A percentile compares a stretch with the other conserved stretches of the same genome.
These are phyloP conservation scores for Lasioglossum figueresi DNA, from an alignment of 2,888 invertebrate species.

Conservation along the genomic window DNA sequence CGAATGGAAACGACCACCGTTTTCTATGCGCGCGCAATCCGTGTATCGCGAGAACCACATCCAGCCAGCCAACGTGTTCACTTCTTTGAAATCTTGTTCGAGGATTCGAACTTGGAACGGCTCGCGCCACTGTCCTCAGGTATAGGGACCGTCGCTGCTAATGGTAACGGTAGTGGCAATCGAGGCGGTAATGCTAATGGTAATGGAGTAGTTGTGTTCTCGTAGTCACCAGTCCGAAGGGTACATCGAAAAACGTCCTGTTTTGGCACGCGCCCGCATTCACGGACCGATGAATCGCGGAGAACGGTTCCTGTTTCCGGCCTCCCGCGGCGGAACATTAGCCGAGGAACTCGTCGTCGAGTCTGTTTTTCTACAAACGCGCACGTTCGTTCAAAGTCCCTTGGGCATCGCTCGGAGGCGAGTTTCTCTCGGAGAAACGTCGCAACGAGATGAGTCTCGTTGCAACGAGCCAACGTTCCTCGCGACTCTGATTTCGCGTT, in stretches of 20 bases:
- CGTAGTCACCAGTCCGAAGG: conserved; percentile 39
- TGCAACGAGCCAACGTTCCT: too few relatives aligned
- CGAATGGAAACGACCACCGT: background rate
- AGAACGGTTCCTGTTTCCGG: conserved; percentile 70
- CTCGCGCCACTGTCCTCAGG: conserved; percentile 25
- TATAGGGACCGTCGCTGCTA: conserved; percentile 33
- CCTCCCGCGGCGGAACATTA: conserved; percentile 66
- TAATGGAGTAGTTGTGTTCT: conserved; percentile 80
- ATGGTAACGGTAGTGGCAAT: conserved; percentile 51
- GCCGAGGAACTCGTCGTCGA: conserved; percentile 14
- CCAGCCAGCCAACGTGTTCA: background rate
- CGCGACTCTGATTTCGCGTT: background rate
- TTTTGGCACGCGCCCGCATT: conserved; percentile 81
- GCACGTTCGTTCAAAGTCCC: conserved; percentile 41
- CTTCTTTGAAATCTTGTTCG: background rate
- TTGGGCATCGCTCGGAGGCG: conserved; percentile 69
- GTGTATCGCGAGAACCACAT: background rate
- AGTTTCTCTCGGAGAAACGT: conserved; percentile 23
- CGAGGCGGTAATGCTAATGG: conserved; percentile 41
- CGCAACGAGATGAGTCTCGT: background rate
- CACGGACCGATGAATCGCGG: conserved; percentile 46
- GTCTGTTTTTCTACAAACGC: background rate
- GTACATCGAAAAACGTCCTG: conserved; percentile 48
- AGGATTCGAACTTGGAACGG: background rate
- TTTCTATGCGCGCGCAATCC: background rate